These are phyloP conservation scores for Drosophila lacteicornis DNA, from an alignment of 1,140 invertebrate genomes.

Conservation along the genomic window DNA sequence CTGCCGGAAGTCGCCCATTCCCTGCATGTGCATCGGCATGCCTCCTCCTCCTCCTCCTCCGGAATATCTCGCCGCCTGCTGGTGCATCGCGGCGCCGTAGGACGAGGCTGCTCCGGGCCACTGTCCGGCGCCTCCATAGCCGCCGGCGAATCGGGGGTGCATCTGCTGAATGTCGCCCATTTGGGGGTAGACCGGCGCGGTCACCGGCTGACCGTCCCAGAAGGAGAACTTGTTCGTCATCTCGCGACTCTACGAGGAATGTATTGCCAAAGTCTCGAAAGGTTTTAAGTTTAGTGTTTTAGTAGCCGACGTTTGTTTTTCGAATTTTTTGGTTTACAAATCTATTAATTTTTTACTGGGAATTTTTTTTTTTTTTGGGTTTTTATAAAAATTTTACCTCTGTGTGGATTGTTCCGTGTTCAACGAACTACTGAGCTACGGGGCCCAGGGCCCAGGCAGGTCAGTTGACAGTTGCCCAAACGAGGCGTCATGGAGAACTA, in stretches of 20 bases:
- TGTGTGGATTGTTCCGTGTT: background rate
- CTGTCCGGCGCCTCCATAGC: background rate
- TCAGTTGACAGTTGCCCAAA: background rate
- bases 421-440: background rate
- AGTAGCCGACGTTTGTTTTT: background rate
- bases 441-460: background rate
- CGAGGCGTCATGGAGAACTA: background rate
- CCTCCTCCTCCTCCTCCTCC: background rate
- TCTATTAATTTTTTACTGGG: background rate
- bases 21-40: conserved; percentile 3
- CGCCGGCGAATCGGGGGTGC: background rate
- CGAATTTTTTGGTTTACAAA: background rate
- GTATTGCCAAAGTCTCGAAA: background rate
- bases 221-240: conserved; percentile 27
- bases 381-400: background rate
- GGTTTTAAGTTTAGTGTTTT: background rate
- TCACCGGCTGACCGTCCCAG: conserved; percentile 45
- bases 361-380: background rate
- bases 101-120: background rate
- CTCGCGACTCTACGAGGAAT: background rate
- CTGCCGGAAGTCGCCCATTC: conserved; percentile 23
- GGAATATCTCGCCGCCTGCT: background rate
- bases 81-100: background rate
- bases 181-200: conserved; percentile 37
- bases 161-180: conserved; percentile 28